Base-by-base conservation (phyloP, 2,113 vertebrate genomes). In the Cavia porcellus region DNA sequence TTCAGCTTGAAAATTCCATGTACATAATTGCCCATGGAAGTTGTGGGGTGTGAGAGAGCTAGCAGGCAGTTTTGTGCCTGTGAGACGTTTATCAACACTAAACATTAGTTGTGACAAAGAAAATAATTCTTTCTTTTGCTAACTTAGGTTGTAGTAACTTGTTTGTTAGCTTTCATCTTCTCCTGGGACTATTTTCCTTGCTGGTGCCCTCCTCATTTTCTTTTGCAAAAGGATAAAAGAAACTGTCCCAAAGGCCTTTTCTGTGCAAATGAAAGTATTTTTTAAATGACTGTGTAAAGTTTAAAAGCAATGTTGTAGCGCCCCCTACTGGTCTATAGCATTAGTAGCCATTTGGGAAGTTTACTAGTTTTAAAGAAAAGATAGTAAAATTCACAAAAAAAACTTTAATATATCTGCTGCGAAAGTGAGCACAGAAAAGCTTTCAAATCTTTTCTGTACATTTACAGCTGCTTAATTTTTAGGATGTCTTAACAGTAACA, bases 261-360 rank as follows among this genome's bases (percentile, higher is more conserved):
- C 57, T 22, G 9, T 50, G 12, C 3, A 19, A 5, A 64, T 68
- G 2, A 42, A 92, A 59, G 24, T 32, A 19, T 0, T 30, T 57
- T 52, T 86, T 15, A 38, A 75, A 15, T 74, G 61, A 57, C 30
- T 42, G 14, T 57, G 20, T 64, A 70, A 84, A 1, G 11, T 93
- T 89, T 85, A 97, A 96, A 89, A 95, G 68, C 38, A n/a, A 62
- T 96, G 90, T 82, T 96, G 61, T 91, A 64, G 62, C 81, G 92
- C 91, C 95, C 92, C 61, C 97, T 97, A 79, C 75, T 96, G 97
- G 89, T n/a, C 5, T 2, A 0, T 47, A 2, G 9, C 0, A 11
- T 83, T 87, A 52, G 22, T 2, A 42, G 17, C 35, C 9, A 28
- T 92, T 96, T 94, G 68, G 12, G 68, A 77, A 92, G 86, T 74